These are phyloP conservation scores for Triplophysa yarkandensis DNA, from an alignment of 2,797 vertebrate species.

Conservation along the genomic window DNA sequence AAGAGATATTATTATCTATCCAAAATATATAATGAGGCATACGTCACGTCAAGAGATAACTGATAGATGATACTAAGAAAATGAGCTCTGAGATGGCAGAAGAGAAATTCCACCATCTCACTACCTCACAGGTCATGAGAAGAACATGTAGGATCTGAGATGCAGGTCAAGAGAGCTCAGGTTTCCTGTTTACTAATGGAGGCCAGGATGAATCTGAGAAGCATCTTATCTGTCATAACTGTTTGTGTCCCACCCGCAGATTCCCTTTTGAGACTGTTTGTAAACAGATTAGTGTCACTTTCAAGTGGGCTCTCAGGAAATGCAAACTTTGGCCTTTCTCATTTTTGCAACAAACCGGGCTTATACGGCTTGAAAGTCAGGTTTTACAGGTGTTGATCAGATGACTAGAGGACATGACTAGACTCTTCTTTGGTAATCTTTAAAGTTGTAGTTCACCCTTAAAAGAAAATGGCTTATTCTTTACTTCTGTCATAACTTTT, in stretches of 20 bases:
- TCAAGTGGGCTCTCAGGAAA: constrained; percentile 52
- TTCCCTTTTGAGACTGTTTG: constrained; percentile 67
- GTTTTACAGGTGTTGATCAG: constrained; percentile 6
- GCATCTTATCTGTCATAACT: constrained; percentile 70
- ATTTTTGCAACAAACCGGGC: constrained; percentile 22
- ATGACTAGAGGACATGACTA: too few species aligned
- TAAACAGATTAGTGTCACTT: constrained; percentile 70
- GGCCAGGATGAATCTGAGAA: constrained; percentile 68
- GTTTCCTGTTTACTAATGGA: constrained; percentile 64
- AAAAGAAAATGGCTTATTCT: too few species aligned
- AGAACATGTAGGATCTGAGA: constrained; percentile 31
- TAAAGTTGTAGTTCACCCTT: too few species aligned
- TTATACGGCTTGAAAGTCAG: constrained; percentile 32
- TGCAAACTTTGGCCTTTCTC: constrained; percentile 20
- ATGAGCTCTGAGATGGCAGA: not conserved
- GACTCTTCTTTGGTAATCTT: too few species aligned
- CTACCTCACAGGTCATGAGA: constrained; percentile 37
- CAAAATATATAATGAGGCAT: not conserved
- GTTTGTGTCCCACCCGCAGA: constrained; percentile 65
- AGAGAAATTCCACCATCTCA: constrained; percentile 1
- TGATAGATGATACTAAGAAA: constrained; percentile 22
- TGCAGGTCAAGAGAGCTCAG: constrained; percentile 47
- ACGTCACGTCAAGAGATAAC: constrained; percentile 17
- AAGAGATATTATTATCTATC: not conserved
- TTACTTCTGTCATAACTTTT: too few species aligned